Evolutionary conservation across 1,140 invertebrate genomes (phyloP), one percentile per base, ranked within the genome.

Genomic region (Kradibia gibbosae): DNA sequence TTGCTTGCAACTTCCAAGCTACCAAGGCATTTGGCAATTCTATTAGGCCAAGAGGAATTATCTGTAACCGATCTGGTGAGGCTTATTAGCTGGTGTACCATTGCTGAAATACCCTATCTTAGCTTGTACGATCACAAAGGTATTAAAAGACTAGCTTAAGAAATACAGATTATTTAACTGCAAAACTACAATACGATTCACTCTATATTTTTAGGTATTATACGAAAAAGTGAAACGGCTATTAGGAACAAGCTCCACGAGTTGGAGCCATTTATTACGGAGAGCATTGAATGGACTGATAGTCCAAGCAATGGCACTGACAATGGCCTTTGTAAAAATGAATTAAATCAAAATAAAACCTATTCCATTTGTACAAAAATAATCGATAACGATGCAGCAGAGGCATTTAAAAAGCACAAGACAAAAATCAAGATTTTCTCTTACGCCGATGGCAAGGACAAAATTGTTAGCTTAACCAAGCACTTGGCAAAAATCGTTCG

Each of bases 81-180:
- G 67, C 85, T 95, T 62, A 91, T 95, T 70, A 89, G 93, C 28
- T 95, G 94, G 94, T 94, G 93, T 88, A 86, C 94, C 36, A 89
- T 92, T 39, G 90, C 93, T 83, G 93, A 93, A 84, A 93, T 95
- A 84, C 90, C 93, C 62, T 94, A 92, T 88, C 88, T 95, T 84
- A 95, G 93, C 86, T 94, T 95, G 86, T 94, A 95, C 87, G 94
- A 95, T 89, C 89, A 93, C 86, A 92, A 92, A 91, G 94, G 95
- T 95, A 92, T 91, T 84, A 80, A 2, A 65, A 48, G 31, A 31
- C 20, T 8, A 62, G 7, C 13, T 57, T 0, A 62, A 42, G 8
- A 28, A 22, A 48, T 25, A 1, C 8, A 10, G 8, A 22, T 53
- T 85, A 20, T 60, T 57, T 39, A 57, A 31, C 17, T 57, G 15